Base-by-base conservation (phyloP, 1,140 invertebrate species). In the Drosophila persimilis region DNA sequence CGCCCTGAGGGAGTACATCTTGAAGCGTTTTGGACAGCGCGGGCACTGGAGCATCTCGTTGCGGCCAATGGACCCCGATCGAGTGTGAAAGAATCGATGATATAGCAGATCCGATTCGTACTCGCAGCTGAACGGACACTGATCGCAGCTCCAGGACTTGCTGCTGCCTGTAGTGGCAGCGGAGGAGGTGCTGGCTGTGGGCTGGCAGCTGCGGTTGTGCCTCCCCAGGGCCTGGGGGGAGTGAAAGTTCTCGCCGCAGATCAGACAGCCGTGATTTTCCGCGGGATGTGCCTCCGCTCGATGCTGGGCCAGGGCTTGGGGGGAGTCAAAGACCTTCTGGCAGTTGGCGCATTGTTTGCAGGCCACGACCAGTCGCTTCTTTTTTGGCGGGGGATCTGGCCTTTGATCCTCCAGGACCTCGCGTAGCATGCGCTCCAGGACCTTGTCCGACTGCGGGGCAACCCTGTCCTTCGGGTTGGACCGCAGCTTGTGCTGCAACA, bases 201-300 rank as follows among this genome's bases (percentile, higher is more conserved):
- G 95, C 2, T 93, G 91, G 62, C 94, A 94, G 31, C 85, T 91
- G 60, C 93, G 91, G 0, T 95, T 93, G 79, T 96, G 96, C 13
- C 93, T 93, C 0, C 94, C 94, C 6, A 96, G 92, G 75, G 96
- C 95, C 92, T 96, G 95, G 1, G 95, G 93, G 0, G 96, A 90
- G 1, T 93, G 93, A 76, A 97, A 96, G 11, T 92, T 90, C 73
- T 91, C 89, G 0, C 95, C 95, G 74, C 96, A 97, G 57, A 92
- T 93, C 0, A 94, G 92, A 79, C 95, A 96, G 29, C 94, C 94
- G 84, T 71, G 93, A 51, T 75, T 78, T 0, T 85, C 65, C n/a
- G 20, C 22, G 88, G 80, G 61, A 60, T 88, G 78, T 13, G 6
- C 22, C 4, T 91, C 79, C 9, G 94, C 84, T 6, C 96, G 92